Evolutionary conservation across 2,888 invertebrate species (phyloP).

Genomic region (Caenorhabditis japonica): DNA sequence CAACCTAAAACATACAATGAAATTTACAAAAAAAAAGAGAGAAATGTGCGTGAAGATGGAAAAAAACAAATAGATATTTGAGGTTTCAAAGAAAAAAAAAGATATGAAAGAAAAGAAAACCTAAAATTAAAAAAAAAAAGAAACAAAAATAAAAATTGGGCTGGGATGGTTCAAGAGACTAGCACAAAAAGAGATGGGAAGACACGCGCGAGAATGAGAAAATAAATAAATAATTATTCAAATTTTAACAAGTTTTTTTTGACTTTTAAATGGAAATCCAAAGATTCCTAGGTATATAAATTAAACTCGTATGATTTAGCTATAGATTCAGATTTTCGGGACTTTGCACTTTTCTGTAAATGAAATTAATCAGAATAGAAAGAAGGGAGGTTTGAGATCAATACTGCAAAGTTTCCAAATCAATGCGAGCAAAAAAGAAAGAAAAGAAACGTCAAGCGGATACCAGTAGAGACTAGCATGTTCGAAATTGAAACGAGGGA

Average conservation of each 20-base stretch:
- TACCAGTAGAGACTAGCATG: slow-evolving; percentile 41
- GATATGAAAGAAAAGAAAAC: slow-evolving; percentile 1
- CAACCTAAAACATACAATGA: too few relatives aligned
- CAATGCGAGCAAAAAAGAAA: slow-evolving; percentile 42
- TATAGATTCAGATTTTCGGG: slow-evolving; percentile 35
- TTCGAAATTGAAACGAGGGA: neutral
- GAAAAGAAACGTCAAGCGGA: slow-evolving; percentile 34
- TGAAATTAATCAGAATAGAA: neutral
- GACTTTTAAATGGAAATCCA: too few relatives aligned
- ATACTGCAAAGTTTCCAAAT: slow-evolving; percentile 28
- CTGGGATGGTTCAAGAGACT: slow-evolving; percentile 11
- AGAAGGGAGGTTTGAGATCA: slow-evolving; percentile 17
- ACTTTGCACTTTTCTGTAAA: slow-evolving; percentile 37
- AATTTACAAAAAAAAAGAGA: too few relatives aligned
- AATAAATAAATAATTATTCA: too few relatives aligned
- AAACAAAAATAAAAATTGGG: slow-evolving; percentile 13
- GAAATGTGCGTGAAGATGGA: too few relatives aligned
- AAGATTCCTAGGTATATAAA: slow-evolving; percentile 27
- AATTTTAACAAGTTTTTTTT: too few relatives aligned
- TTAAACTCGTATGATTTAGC: slow-evolving; percentile 49
- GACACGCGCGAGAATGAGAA: slow-evolving; percentile 21
- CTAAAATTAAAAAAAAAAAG: slow-evolving; percentile 12
- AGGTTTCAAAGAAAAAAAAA: too few relatives aligned
- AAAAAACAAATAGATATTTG: too few relatives aligned
- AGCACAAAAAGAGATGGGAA: slow-evolving; percentile 36